Percentiles rank a stretch among this genome's conserved stretches.
phyloP scores from a whole-genome alignment of 2,113 vertebrate species.

The Capra hircus region DNA sequence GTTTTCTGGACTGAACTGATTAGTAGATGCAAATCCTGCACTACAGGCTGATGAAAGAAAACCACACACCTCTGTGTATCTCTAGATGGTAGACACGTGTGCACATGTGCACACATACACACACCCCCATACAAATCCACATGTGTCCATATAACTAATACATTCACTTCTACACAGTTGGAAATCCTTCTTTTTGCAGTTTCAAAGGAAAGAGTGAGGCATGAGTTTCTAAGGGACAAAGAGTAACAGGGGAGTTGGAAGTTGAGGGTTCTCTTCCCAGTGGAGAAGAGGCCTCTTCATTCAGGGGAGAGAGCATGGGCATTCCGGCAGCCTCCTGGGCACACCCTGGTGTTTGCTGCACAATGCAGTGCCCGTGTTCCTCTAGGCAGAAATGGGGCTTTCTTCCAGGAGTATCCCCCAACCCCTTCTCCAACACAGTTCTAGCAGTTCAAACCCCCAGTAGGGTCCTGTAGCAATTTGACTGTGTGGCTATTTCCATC shows the following conservation, averaged over 20 bases:
- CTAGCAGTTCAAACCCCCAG: neutral
- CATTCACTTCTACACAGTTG: neutral
- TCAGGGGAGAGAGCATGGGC: no score
- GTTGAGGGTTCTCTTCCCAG: neutral
- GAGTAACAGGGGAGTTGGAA: neutral
- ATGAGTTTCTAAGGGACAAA: neutral
- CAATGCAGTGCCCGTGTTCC: fast-evolving
- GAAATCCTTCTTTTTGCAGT: neutral
- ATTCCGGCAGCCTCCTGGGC: neutral
- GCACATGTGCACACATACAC: neutral
- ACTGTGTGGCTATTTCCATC: neutral
- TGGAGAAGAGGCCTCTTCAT: no score
- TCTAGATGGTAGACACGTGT: neutral
- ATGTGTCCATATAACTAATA: neutral
- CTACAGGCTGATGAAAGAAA: slow-evolving; percentile 32
- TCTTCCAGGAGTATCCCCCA: neutral
- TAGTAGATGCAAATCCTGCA: slow-evolving; percentile 59
- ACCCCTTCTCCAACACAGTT: neutral
- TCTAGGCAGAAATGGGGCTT: neutral
- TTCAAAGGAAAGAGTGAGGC: neutral
- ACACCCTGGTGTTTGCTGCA: no score
- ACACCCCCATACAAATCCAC: neutral
- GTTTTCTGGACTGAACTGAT: slow-evolving; percentile 68
- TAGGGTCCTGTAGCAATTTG: neutral
- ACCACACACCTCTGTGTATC: neutral